These are phyloP conservation scores for Cosmia pyralina DNA, from an alignment of 2,888 invertebrate genomes.

Conservation along the genomic window DNA sequence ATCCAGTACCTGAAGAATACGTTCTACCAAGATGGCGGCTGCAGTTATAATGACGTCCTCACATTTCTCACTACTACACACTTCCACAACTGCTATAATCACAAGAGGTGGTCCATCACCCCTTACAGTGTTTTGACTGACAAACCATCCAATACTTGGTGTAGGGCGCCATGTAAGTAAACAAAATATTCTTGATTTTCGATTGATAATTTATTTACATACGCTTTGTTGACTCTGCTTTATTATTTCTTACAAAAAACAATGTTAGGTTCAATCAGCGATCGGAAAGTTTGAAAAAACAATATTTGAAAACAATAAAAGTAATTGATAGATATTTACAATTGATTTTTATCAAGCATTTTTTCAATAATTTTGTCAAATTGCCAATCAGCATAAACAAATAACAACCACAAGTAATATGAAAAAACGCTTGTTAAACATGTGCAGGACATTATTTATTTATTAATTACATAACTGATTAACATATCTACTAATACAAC, in stretches of 20 bases:
- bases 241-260: background rate
- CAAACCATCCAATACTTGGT: conserved; percentile 91
- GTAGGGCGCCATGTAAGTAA: conserved; percentile 90
- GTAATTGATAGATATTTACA: background rate
- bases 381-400: background rate
- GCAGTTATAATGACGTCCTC: conserved; percentile 82
- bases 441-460: background rate
- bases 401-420: no score
- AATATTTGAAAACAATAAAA: background rate
- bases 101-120: conserved; percentile 89
- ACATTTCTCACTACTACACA: conserved; percentile 31
- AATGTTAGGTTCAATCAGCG: background rate
- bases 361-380: background rate
- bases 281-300: background rate
- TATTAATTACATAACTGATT: background rate
- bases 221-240: background rate
- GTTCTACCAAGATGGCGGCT: conserved; percentile 87
- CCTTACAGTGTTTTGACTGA: conserved; percentile 90
- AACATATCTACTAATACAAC: background rate
- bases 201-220: background rate
- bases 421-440: background rate
- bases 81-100: conserved; percentile 85
- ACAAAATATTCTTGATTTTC: background rate
- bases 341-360: background rate
- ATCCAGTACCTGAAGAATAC: conserved; percentile 91